phyloP scores from a whole-genome alignment of 2,888 invertebrate species.

The Listrodromus nycthemerus region DNA sequence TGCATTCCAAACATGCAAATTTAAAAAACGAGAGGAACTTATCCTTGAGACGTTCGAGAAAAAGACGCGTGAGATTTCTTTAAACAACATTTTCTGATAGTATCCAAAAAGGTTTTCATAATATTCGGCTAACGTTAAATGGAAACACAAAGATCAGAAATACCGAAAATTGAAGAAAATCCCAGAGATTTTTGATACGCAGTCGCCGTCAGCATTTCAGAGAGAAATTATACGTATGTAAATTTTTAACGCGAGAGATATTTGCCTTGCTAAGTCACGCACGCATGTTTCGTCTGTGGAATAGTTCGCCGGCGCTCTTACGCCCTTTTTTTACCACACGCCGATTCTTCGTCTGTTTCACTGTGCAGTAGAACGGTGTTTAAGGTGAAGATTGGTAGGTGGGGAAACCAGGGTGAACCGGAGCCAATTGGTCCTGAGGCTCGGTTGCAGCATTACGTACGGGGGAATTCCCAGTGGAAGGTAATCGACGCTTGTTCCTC shows the following conservation, averaged over 20 bases:
- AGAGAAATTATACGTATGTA: neutral
- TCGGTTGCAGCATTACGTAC: slow-evolving; percentile 56
- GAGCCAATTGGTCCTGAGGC: slow-evolving; percentile 71
- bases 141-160: neutral
- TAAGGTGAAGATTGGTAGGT: slow-evolving; percentile 65
- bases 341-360: slow-evolving; percentile 43
- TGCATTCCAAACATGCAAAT: neutral
- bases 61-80: neutral
- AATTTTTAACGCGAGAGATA: neutral
- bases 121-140: neutral
- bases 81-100: too few relatives aligned
- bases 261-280: slow-evolving; percentile 10
- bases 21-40: neutral
- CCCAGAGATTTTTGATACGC: neutral
- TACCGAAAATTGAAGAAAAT: neutral
- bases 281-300: slow-evolving; percentile 20
- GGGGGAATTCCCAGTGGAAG: slow-evolving; percentile 70
- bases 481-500: slow-evolving; percentile 61
- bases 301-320: neutral
- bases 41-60: neutral
- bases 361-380: slow-evolving; percentile 50
- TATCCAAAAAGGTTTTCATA: too few relatives aligned
- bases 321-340: slow-evolving; percentile 39
- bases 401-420: slow-evolving; percentile 71
- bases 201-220: neutral